Conservation (phyloP, 1,140 invertebrate species). For the Dendroctonus ponderosae region DNA sequence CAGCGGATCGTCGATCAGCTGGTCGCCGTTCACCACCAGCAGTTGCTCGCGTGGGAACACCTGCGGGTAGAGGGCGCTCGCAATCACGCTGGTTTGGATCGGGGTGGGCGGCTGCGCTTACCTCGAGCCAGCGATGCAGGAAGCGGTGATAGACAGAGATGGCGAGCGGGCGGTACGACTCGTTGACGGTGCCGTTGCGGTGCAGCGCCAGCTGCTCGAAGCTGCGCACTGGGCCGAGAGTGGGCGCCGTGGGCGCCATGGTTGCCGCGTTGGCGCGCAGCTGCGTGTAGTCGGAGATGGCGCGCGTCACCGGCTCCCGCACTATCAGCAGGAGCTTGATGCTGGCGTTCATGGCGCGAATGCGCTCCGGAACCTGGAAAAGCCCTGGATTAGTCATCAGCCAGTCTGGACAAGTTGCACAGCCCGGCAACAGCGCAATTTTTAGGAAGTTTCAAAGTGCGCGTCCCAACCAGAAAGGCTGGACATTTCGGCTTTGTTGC, state of each 20-base stretch:
- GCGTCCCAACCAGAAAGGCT: too few species aligned
- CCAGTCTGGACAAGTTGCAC: too few species aligned
- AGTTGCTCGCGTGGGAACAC: conserved; percentile 88
- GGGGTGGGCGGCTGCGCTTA: not conserved
- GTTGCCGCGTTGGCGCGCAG: conserved; percentile 73
- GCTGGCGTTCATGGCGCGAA: conserved; percentile 89
- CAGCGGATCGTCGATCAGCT: conserved; percentile 91
- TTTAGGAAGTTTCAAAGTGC: too few species aligned
- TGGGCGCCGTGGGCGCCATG: conserved; percentile 56
- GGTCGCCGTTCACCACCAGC: conserved; percentile 92
- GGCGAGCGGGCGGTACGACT: conserved; percentile 67
- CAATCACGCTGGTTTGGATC: too few species aligned
- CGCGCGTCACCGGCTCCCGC: conserved; percentile 89
- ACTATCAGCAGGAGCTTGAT: conserved; percentile 93
- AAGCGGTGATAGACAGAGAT: conserved; percentile 85
- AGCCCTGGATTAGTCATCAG: too few species aligned
- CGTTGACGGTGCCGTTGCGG: conserved; percentile 79
- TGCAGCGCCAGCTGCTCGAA: conserved; percentile 81
- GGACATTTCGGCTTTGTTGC: too few species aligned
- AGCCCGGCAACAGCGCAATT: too few species aligned
- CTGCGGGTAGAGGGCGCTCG: conserved; percentile 44
- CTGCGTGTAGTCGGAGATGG: conserved; percentile 96
- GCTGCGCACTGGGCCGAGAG: conserved; percentile 53
- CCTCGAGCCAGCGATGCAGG: conserved; percentile 58
- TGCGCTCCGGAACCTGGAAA: conserved; percentile 74